A percentile compares a stretch with the other conserved stretches of the same genome.
Conservation (phyloP, 2,797 vertebrate genomes). For the Gymnopithys bicolor region DNA sequence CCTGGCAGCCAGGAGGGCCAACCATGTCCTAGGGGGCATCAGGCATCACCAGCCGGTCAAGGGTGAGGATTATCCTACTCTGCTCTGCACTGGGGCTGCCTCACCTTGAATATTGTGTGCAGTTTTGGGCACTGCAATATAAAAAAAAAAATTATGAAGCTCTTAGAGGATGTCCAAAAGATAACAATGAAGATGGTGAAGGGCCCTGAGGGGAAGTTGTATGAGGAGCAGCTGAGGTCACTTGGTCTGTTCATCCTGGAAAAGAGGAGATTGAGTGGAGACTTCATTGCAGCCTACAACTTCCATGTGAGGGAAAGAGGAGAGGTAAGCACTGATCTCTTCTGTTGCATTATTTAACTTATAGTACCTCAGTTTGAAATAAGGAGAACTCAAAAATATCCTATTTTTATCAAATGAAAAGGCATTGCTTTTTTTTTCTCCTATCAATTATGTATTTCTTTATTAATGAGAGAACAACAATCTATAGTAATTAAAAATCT, state of each 20-base stretch:
- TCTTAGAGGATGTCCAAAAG: not conserved
- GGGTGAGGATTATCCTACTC: not conserved
- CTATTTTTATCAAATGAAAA: not conserved
- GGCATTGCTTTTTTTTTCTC: accelerated
- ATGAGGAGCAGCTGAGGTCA: not conserved
- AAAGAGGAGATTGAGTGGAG: not conserved
- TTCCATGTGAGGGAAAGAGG: not conserved
- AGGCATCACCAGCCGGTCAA: accelerated
- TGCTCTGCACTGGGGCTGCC: not conserved
- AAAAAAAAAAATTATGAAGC: not conserved
- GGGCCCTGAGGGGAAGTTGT: not conserved
- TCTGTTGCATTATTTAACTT: not conserved
- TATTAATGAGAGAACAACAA: not conserved
- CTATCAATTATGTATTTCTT: not conserved
- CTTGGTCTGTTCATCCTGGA: not conserved
- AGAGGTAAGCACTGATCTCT: not conserved
- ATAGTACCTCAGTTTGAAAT: not conserved
- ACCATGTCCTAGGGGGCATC: not conserved
- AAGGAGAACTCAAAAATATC: not conserved
- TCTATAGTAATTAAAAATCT: not conserved
- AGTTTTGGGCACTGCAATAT: not conserved
- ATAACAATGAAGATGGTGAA: not conserved
- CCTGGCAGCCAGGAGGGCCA: not conserved
- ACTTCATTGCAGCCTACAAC: not conserved
- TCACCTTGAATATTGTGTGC: not conserved